Conservation (phyloP, 2,888 invertebrate genomes). For the Platypus cylindrus region DNA sequence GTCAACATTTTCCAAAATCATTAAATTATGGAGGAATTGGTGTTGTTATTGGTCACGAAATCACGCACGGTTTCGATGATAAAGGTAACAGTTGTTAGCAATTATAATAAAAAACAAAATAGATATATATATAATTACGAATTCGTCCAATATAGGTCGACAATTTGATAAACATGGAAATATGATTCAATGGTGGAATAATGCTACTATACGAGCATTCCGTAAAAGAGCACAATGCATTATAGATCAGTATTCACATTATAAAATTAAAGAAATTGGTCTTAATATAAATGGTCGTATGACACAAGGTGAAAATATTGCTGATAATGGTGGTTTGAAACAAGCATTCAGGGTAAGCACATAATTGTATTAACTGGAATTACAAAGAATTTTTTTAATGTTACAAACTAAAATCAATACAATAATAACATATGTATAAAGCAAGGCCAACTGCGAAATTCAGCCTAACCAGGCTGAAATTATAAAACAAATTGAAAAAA, state of each 20-base stretch:
- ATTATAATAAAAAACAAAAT: background rate
- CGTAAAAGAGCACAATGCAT: conserved; percentile 71
- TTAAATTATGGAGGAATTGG: conserved; percentile 79
- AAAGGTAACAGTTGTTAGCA: conserved; percentile 44
- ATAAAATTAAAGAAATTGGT: conserved; percentile 66
- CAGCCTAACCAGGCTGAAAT: too few species aligned
- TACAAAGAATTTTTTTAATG: too few species aligned
- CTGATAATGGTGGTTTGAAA: conserved; percentile 86
- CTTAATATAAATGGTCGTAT: conserved; percentile 57
- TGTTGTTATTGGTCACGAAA: conserved; percentile 77
- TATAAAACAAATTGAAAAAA: too few species aligned
- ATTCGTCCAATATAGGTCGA: conserved; percentile 43
- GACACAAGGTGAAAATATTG: conserved; percentile 85
- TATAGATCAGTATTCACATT: conserved; percentile 75
- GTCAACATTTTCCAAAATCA: conserved; percentile 70
- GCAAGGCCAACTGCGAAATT: too few species aligned
- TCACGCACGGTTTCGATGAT: conserved; percentile 73
- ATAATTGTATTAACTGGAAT: too few species aligned
- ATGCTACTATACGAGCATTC: conserved; percentile 67
- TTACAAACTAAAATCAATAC: too few species aligned
- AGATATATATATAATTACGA: background rate
- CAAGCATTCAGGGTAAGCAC: conserved; percentile 65
- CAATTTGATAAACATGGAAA: conserved; percentile 85
- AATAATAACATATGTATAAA: too few species aligned
- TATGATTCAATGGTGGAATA: conserved; percentile 88